Conservation (phyloP, 1,140 invertebrate species). For the Holotrichia oblita region DNA sequence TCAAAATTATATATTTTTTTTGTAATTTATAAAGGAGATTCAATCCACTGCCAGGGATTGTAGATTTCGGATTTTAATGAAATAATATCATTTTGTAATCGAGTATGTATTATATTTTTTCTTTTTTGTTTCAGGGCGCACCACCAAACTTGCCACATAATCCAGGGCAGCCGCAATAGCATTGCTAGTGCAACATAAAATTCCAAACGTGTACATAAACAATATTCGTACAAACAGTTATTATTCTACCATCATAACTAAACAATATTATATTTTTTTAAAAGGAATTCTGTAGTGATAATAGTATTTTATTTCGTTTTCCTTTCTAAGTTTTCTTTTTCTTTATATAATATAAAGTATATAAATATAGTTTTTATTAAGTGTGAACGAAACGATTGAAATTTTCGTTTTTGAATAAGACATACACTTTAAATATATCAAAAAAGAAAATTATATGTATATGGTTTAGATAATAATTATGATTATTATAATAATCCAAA, state of each 20-base stretch:
- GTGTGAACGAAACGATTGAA: conserved; percentile 7
- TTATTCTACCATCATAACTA: conserved; percentile 47
- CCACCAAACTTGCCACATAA: conserved; percentile 62
- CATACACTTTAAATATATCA: not conserved
- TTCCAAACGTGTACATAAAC: conserved; percentile 57
- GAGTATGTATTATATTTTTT: conserved; percentile 38
- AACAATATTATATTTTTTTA: conserved; percentile 60
- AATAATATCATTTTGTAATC: no score
- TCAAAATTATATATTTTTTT: no score
- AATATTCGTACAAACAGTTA: conserved; percentile 54
- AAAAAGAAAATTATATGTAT: not conserved
- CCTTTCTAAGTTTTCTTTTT: conserved; percentile 44
- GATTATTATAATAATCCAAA: not conserved
- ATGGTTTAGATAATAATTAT: conserved; percentile 19
- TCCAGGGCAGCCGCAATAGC: conserved; percentile 61
- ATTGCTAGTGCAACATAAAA: conserved; percentile 55
- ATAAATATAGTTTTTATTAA: conserved; percentile 13
- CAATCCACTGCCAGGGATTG: no score
- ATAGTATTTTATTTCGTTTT: conserved; percentile 49
- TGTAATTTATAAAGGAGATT: no score
- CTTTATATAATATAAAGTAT: not conserved
- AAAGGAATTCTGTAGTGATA: conserved; percentile 57
- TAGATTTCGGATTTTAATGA: no score
- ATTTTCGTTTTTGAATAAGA: not conserved
- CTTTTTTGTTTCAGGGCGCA: conserved; percentile 56